Evolutionary conservation across 1,140 invertebrate genomes (phyloP).

Genomic region (Drosophila miranda): DNA sequence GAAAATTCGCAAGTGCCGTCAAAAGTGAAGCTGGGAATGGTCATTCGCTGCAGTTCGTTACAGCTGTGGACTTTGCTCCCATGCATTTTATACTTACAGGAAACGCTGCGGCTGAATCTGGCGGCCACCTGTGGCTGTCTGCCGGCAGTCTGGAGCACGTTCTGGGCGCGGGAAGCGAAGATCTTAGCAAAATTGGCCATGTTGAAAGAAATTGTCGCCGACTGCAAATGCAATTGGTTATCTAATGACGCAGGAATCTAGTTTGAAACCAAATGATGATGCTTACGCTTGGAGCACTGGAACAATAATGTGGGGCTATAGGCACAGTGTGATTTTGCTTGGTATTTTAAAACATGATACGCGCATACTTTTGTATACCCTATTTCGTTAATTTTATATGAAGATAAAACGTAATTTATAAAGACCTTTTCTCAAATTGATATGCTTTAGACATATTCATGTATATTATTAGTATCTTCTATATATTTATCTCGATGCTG

Average conservation of each 20-base stretch:
- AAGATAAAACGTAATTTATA: too few relatives aligned
- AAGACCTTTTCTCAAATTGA: too few relatives aligned
- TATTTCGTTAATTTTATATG: too few relatives aligned
- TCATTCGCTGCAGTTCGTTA: neutral
- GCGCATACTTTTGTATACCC: too few relatives aligned
- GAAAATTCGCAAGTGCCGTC: neutral
- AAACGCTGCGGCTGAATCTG: conserved; percentile 63
- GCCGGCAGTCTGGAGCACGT: conserved; percentile 64
- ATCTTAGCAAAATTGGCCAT: conserved; percentile 79
- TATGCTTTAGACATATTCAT: too few relatives aligned
- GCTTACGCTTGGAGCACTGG: conserved; percentile 62
- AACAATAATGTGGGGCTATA: conserved; percentile 40
- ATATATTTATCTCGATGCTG: too few relatives aligned
- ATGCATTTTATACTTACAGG: conserved; percentile 46
- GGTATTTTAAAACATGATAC: too few relatives aligned
- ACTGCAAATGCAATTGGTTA: conserved; percentile 24
- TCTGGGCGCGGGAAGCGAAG: conserved; percentile 64
- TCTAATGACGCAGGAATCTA: conserved; percentile 9
- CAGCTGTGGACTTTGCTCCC: conserved; percentile 50
- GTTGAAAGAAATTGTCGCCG: conserved; percentile 25
- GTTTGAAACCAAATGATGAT: conserved; percentile 2
- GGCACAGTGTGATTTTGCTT: too few relatives aligned
- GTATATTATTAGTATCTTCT: too few relatives aligned
- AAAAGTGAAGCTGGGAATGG: conserved; percentile 4
- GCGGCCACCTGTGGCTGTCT: conserved; percentile 68